Evolutionary conservation across 2,113 vertebrate genomes (phyloP), one percentile per base, ranked within the genome.

Genomic region (Tauraco erythrolophus): DNA sequence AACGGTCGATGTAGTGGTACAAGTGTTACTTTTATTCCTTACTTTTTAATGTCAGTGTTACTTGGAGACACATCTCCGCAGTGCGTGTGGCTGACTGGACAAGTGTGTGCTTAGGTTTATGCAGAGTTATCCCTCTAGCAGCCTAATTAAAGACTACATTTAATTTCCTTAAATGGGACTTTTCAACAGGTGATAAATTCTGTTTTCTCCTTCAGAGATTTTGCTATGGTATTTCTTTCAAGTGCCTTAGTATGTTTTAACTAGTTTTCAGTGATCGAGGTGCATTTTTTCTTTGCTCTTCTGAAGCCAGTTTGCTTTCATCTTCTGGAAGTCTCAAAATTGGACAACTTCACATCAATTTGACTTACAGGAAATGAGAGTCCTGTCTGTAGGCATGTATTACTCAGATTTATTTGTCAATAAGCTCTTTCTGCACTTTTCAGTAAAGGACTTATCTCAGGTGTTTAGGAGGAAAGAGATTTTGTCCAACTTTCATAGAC

Each of bases 131-230:
- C 54, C 65, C 53, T 93, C n/a, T 43, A 88, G 72, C 78, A 83
- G 43, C 57, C 69, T 94, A 78, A 87, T 91, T 87, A 84, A 83
- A 74, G 84, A 39, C 37, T 78, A 3, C 25, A 18, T 66, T 43
- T 35, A 78, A 51, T 37, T 82, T 94, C 78, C 84, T 94, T 51
- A 71, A 92, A 60, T 71, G 27, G 21, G 31, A 1, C 56, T 18
- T 84, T 94, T 62, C 57, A 90, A 17, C 33, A 68, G 54, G 39
- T 89, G 69, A 68, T 88, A 95, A 82, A 51, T 90, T 14, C 57
- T 70, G 13, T 50, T 88, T 93, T 96, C 19, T 92, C 19, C 74
- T 71, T 60, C 28, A 84, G 69, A 70, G 16, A 18, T 68, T 93
- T 88, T 85, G 19, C 89, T 80, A n/a, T 3, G 23, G 14, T 53